Evolutionary conservation across 1,140 invertebrate genomes (phyloP), one percentile per base, ranked within the genome.

Genomic region (Pogonomyrmex californicus): DNA sequence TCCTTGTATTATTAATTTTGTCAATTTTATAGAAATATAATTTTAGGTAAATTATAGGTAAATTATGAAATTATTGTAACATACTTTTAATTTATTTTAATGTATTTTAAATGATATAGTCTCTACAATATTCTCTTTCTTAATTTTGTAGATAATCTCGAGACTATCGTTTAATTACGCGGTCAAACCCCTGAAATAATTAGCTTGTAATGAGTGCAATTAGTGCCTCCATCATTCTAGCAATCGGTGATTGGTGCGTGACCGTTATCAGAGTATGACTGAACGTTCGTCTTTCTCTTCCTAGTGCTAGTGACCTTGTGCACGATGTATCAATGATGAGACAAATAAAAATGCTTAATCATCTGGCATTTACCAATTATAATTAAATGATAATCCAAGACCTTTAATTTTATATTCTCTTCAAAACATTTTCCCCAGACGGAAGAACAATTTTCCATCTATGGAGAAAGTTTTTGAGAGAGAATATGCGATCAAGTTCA

Each of bases 191-290:
- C 17, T 33, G 44, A 60, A 73, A 47, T 47, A 75, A 75, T 83
- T 75, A 73, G 60, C 7, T 73, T n/a, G 66, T 75, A 83, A 75
- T 3, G 12, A 47, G 56, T 17, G 44, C 79, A 83, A 75, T 83
- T 83, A 83, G 68, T 83, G 44, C 6, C 0, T 49, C 17, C 49
- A 56, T 14, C 36, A n/a, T 38, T 14, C 2, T 4, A 17, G 51
- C 66, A 30, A 83, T 83, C 7, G 78, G 38, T 33, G 41, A 76
- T 85, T 62, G 47, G 30, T 47, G 41, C 62, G 33, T 54, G n/a
- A 63, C 66, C 65, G 66, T 78, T 78, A 87, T 85, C 71, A 87
- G 87, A 77, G 56, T 87, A 77, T 88, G 73, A 88, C 86, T 33
- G 36, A 30, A 86, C 30, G 79, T 41, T 85, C 36, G n/a, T 71